Evolutionary conservation across 2,797 vertebrate species (phyloP).

Genomic region (Hirundo rustica): DNA sequence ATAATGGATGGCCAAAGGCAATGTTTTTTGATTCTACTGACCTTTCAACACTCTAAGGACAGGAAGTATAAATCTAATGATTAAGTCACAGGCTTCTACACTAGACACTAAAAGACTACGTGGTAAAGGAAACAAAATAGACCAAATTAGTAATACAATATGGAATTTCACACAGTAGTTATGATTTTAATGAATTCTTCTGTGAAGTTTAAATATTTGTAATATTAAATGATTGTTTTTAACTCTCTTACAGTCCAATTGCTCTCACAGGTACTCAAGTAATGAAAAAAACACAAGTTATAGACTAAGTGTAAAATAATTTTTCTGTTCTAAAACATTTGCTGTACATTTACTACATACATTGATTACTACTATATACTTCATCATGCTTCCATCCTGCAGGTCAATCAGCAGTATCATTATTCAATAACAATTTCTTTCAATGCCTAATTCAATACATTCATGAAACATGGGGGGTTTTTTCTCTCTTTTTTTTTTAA

Average conservation of each 20-base stretch:
- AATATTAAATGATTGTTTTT: neutral
- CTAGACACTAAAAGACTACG: conserved; percentile 9
- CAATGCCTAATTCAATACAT: neutral
- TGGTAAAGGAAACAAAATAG: conserved; percentile 27
- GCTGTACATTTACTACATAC: neutral
- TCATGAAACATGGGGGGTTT: neutral
- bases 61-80: conserved; percentile 60
- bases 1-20: conserved; percentile 69
- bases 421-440: neutral
- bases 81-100: conserved; percentile 22
- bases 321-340: neutral
- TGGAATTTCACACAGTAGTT: neutral
- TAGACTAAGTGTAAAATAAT: neutral
- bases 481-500: neutral
- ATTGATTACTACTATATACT: neutral
- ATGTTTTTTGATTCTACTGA: conserved; percentile 62
- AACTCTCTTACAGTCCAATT: neutral
- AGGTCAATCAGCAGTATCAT: neutral
- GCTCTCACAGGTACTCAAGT: neutral
- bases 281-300: neutral
- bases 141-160: neutral
- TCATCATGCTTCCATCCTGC: neutral
- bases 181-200: conserved; percentile 20
- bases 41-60: conserved; percentile 56
- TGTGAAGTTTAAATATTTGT: conserved; percentile 18